These are phyloP conservation scores for Tetramorium parvispinum DNA, from an alignment of 1,140 invertebrate species.

Conservation along the genomic window DNA sequence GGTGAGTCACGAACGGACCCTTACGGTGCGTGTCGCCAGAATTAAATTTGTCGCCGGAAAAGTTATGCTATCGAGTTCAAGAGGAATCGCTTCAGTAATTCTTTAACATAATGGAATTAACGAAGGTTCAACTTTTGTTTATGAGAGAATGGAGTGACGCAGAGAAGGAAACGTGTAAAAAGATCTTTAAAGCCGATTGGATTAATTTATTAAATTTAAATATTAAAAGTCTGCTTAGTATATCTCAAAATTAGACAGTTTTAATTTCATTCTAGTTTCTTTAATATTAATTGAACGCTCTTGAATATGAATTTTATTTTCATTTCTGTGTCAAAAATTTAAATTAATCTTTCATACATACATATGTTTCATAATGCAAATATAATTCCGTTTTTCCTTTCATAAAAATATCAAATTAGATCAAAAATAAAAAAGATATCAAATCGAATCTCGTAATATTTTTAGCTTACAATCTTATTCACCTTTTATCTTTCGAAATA, in stretches of 20 bases:
- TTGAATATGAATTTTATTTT: not conserved
- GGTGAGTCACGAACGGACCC: not conserved
- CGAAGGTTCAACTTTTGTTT: constrained; percentile 3
- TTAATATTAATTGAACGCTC: not conserved
- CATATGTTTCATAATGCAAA: not conserved
- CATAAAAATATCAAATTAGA: not conserved
- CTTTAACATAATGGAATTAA: constrained; percentile 33
- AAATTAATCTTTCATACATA: not conserved
- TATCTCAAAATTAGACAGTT: not conserved
- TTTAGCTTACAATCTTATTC: not conserved
- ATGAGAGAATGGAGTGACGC: not conserved
- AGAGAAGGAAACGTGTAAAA: not conserved
- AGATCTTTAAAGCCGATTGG: not conserved
- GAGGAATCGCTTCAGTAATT: not conserved
- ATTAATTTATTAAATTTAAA: not conserved
- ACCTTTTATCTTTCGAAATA: too few species aligned
- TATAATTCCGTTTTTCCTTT: not conserved
- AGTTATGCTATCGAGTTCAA: constrained; percentile 16
- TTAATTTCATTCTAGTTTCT: not conserved
- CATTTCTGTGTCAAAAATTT: not conserved
- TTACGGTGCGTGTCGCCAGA: constrained; percentile 13
- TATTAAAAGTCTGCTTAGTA: not conserved
- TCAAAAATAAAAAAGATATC: not conserved
- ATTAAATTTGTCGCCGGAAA: constrained; percentile 47
- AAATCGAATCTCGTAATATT: not conserved